Evolutionary conservation across 2,797 vertebrate species (phyloP).

Genomic region (Lycodopsis pacificus): DNA sequence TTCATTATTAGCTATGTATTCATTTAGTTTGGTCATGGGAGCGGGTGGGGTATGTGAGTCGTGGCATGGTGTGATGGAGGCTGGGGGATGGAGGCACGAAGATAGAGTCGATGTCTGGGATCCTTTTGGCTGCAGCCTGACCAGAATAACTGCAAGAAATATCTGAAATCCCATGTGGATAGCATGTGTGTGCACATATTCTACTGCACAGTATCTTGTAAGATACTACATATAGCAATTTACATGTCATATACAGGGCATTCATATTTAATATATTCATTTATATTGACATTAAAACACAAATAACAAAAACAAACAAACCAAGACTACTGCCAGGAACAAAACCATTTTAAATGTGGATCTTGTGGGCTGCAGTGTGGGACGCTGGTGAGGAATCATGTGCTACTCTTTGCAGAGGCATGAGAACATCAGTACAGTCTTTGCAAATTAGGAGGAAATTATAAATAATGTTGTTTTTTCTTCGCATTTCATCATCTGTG

Average conservation of each 20-base stretch:
- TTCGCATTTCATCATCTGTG: background rate
- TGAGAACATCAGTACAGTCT: background rate
- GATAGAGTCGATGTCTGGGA: constrained; percentile 47
- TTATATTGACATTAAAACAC: background rate
- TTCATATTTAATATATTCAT: background rate
- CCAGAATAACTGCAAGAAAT: constrained; percentile 50
- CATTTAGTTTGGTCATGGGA: background rate
- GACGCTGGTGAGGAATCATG: background rate
- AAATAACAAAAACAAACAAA: background rate
- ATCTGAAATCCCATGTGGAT: constrained; percentile 31
- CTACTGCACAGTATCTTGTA: background rate
- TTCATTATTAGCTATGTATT: too few species aligned
- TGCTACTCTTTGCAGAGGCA: background rate
- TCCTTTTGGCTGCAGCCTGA: constrained; percentile 42
- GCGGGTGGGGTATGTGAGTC: constrained; percentile 22
- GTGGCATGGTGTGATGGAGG: constrained; percentile 18
- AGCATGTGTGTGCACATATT: constrained; percentile 4
- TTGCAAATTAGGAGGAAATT: background rate
- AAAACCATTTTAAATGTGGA: background rate
- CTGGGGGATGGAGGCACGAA: constrained; percentile 30
- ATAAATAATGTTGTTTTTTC: background rate
- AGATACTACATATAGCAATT: background rate
- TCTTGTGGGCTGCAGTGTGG: background rate
- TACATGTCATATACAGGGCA: too few species aligned
- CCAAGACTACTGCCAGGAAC: background rate